Evolutionary conservation across 2,888 invertebrate genomes (phyloP).

Genomic region (Andrena praecox): DNA sequence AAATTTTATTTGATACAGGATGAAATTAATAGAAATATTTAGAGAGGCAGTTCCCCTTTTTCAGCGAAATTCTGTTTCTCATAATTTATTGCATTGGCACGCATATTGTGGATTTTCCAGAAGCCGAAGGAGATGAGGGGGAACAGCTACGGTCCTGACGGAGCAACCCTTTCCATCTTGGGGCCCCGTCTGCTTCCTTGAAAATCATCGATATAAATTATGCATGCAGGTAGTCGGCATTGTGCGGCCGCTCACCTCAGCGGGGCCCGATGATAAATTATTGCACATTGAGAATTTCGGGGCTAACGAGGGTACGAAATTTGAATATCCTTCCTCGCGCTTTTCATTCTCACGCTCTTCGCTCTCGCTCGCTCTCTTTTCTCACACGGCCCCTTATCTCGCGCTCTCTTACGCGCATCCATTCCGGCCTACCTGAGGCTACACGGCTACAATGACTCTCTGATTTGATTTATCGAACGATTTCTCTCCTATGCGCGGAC

Average conservation of each 20-base stretch:
- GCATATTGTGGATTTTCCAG: not conserved
- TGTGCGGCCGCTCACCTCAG: constrained; percentile 78
- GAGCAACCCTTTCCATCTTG: constrained; percentile 67
- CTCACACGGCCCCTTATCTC: constrained; percentile 64
- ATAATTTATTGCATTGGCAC: not conserved
- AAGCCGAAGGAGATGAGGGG: not conserved
- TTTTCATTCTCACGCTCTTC: constrained; percentile 80
- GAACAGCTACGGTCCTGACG: constrained; percentile 62
- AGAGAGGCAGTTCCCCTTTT: too few species aligned
- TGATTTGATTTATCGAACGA: constrained; percentile 83
- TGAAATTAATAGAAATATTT: too few species aligned
- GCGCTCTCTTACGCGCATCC: constrained; percentile 61
- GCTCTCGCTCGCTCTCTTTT: constrained; percentile 51
- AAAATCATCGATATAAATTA: constrained; percentile 78
- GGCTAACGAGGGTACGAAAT: constrained; percentile 82
- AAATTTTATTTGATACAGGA: not conserved
- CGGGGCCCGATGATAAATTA: constrained; percentile 83
- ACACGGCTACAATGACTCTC: constrained; percentile 78
- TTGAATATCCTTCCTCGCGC: constrained; percentile 82
- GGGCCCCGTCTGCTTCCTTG: constrained; percentile 68
- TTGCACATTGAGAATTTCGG: constrained; percentile 80
- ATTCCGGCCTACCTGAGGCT: constrained; percentile 66
- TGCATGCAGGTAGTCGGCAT: constrained; percentile 80
- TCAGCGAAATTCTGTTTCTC: not conserved
- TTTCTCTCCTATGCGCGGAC: constrained; percentile 63